These are phyloP conservation scores for Ageneiosus marmoratus DNA, from an alignment of 2,113 vertebrate genomes.

Conservation along the genomic window DNA sequence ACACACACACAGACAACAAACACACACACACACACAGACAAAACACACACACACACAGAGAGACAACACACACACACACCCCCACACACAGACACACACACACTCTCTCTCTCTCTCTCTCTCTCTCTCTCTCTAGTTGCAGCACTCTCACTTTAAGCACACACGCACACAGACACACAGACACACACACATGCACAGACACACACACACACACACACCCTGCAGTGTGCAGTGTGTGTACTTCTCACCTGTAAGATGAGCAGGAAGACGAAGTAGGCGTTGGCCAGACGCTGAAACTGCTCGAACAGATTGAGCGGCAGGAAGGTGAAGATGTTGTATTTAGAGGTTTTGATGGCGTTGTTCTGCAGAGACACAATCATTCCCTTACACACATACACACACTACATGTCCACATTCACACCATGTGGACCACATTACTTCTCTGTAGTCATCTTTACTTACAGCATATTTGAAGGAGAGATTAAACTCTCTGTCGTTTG, in stretches of 20 bases:
- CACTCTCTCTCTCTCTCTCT: too few species aligned
- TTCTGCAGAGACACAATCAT: conserved; percentile 70
- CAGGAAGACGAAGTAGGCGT: conserved; percentile 91
- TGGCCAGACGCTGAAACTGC: conserved; percentile 92
- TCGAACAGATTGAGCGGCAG: conserved; percentile 94
- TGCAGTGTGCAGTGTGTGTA: background rate
- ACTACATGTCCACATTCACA: conserved; percentile 40
- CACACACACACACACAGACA: too few species aligned
- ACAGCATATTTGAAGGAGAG: conserved; percentile 83
- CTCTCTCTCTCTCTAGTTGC: too few species aligned
- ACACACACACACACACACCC: too few species aligned
- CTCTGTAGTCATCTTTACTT: conserved; percentile 59
- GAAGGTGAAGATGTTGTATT: conserved; percentile 89
- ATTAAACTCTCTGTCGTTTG: conserved; percentile 85
- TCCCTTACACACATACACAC: background rate
- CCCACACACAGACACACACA: too few species aligned
- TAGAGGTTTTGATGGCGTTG: conserved; percentile 92
- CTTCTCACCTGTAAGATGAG: conserved; percentile 84
- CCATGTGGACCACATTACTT: background rate
- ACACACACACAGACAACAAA: too few species aligned
- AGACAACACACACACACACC: too few species aligned
- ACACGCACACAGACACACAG: too few species aligned
- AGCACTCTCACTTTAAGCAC: too few species aligned
- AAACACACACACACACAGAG: too few species aligned
- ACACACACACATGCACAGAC: too few species aligned